Conservation (phyloP, 2,888 invertebrate species). For the Archips crataeganus region DNA sequence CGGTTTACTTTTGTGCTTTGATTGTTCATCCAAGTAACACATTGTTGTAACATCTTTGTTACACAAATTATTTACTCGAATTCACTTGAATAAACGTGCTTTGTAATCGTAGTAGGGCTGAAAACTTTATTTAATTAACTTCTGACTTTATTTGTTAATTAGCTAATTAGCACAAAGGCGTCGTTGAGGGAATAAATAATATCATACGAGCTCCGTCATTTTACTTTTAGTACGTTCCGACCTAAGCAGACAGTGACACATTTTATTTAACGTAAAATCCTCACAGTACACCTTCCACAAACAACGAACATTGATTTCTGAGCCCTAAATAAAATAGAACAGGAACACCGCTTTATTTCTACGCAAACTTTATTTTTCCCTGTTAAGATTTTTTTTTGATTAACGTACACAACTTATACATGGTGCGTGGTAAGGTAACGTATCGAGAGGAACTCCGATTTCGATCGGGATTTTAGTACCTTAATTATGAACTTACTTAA, state of each 20-base stretch:
- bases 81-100: conserved; percentile 7
- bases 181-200: background rate
- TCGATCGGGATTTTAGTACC: too few species aligned
- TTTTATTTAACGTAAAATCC: background rate
- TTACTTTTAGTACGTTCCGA: too few species aligned
- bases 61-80: background rate
- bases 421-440: too few species aligned
- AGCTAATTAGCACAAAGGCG: background rate
- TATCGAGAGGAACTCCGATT: too few species aligned
- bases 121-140: conserved; percentile 10
- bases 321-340: background rate
- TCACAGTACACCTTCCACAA: background rate
- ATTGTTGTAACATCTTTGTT: background rate
- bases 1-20: background rate
- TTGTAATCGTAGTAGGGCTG: background rate
- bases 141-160: conserved; percentile 19
- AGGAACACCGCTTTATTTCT: background rate
- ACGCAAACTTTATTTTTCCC: background rate
- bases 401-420: too few species aligned
- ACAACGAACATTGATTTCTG: background rate
- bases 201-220: background rate
- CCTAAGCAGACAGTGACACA: background rate
- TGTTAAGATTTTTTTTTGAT: background rate
- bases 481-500: too few species aligned
- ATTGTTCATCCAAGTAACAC: conserved; percentile 1